Evolutionary conservation across 92 coral and sea anemone species (phyloP), one percentile per base, ranked within the genome.

Genomic region (Phenganax stokvisi): DNA sequence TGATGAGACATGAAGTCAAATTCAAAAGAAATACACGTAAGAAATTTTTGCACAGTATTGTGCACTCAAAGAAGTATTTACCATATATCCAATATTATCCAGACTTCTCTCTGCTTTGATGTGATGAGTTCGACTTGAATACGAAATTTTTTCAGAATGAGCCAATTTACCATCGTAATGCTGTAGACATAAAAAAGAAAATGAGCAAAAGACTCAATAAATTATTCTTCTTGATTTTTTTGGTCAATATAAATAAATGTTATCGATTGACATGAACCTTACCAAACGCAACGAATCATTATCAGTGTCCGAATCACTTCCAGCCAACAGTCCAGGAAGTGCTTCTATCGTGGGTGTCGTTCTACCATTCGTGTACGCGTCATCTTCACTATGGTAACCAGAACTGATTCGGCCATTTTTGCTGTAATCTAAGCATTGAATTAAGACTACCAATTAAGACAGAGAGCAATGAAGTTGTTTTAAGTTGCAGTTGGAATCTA

Each of bases 31-130:
- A 37, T 37, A 37, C 47, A 37, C 25, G 25, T 20, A 20, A 20
- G 25, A 20, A 20, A 20, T 20, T 20, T 20, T 20, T 37, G 47
- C 2, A 37, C 47, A 37, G 47, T 37, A 37, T 37, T 37, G 47
- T 37, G 47, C 47, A 37, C 47, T 37, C 47, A 37, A 37, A 37
- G 25, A 37, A 37, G 47, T 37, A 5, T 90, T 86, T 90, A 94
- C 98, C 94, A 94, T 89, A 56, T 94, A 94, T n/a, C 97, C 98
- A 83, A 94, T 94, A 71, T 85, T 89, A 84, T 94, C 98, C n/a
- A 94, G 91, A 59, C 89, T 89, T 67, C 87, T 87, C 12, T 85
- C 71, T 27, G 85, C 83, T 54, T 86, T 83, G 9, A 72, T 3
- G 51, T 10, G 52, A 20, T 76, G 51, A 28, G 68, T 44, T 28